Conservation (phyloP, 1,140 invertebrate species). For the Anthonomus grandis region DNA sequence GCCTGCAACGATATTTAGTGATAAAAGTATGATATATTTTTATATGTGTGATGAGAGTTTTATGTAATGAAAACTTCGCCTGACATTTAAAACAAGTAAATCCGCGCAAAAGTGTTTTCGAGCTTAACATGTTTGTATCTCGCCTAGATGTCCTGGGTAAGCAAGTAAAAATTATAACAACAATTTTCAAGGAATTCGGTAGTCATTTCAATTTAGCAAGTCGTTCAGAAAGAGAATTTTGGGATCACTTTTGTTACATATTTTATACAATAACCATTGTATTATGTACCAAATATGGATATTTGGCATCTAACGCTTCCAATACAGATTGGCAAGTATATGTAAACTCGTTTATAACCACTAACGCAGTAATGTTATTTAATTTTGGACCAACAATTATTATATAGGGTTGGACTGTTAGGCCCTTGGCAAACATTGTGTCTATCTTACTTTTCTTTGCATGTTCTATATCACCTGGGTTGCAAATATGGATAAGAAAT, state of each 20-base stretch:
- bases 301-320: slow-evolving; percentile 1
- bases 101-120: neutral
- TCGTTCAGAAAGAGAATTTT: neutral
- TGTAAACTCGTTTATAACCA: neutral
- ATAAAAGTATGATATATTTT: slow-evolving; percentile 4
- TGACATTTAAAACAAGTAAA: slow-evolving; percentile 1
- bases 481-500: slow-evolving; percentile 1
- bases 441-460: slow-evolving; percentile 2
- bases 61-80: slow-evolving; percentile 3
- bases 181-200: neutral
- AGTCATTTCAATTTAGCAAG: neutral
- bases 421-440: slow-evolving; percentile 1
- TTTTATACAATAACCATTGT: slow-evolving; percentile 2
- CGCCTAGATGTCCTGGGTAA: too few relatives aligned
- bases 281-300: slow-evolving; percentile 7
- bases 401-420: slow-evolving; percentile 1
- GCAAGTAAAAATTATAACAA: neutral
- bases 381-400: slow-evolving; percentile 2
- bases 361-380: neutral
- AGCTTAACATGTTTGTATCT: neutral
- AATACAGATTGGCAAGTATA: slow-evolving; percentile 3
- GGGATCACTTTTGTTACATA: neutral
- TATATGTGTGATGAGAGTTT: slow-evolving; percentile 3
- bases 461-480: neutral
- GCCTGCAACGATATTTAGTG: slow-evolving; percentile 3